A percentile compares a stretch with the other conserved stretches of the same genome.
Evolutionary conservation across 2,797 vertebrate genomes (phyloP).

Genomic region (Rhynchotus rufescens): DNA sequence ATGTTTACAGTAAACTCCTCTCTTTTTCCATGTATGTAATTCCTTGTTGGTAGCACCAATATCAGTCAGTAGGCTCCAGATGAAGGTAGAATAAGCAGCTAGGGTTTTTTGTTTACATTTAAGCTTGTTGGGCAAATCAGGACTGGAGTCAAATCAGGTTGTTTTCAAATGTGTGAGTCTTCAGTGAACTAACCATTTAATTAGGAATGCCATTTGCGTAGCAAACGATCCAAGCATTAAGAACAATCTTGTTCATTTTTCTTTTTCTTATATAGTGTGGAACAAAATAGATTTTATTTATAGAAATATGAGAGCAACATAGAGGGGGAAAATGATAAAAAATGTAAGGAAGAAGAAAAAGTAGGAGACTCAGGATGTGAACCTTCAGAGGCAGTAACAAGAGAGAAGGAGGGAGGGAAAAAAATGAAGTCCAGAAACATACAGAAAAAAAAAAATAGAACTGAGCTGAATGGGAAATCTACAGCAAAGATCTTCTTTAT

Average conservation of each 20-base stretch:
- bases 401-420: background rate
- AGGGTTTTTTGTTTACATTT: background rate
- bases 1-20: background rate
- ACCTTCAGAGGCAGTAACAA: background rate
- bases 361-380: background rate
- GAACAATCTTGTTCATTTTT: background rate
- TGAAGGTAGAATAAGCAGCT: background rate
- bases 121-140: background rate
- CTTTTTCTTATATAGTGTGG: background rate
- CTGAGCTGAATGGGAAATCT: background rate
- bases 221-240: background rate
- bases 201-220: slow-evolving; percentile 16
- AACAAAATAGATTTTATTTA: background rate
- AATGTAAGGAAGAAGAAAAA: background rate
- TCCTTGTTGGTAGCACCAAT: background rate
- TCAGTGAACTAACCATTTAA: slow-evolving; percentile 9
- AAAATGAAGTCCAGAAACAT: background rate
- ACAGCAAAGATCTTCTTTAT: background rate
- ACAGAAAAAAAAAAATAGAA: background rate
- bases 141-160: background rate
- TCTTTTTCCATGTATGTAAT: background rate
- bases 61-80: background rate
- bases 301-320: background rate
- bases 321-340: fast-evolving
- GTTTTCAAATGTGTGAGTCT: background rate